These are phyloP conservation scores for Chromobotia macracanthus DNA, from an alignment of 2,797 vertebrate species.

Conservation along the genomic window DNA sequence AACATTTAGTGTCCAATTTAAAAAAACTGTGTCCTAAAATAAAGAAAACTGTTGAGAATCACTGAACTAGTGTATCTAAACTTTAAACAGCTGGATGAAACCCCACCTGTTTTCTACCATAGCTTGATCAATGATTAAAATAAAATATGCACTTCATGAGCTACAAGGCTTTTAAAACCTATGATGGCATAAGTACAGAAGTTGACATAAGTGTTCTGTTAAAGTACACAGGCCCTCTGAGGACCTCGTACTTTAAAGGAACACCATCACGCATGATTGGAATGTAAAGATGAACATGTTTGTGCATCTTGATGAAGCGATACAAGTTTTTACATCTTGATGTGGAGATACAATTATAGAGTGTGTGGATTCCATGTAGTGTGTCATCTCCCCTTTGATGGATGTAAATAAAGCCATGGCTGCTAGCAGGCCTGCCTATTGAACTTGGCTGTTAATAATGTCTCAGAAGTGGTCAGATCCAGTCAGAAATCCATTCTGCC, in stretches of 20 bases:
- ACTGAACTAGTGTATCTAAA: too few species aligned
- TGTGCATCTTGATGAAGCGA: too few species aligned
- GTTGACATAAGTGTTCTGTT: neutral
- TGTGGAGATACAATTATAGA: slow-evolving; percentile 60
- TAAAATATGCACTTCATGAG: too few species aligned
- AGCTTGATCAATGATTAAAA: too few species aligned
- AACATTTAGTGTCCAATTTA: too few species aligned
- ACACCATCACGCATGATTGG: slow-evolving; percentile 22
- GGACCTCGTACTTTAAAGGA: slow-evolving; percentile 24
- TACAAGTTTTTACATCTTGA: slow-evolving; percentile 39
- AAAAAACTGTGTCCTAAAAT: too few species aligned
- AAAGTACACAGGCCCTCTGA: neutral
- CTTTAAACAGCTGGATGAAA: too few species aligned
- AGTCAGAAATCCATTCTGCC: slow-evolving; percentile 70
- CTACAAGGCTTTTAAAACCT: too few species aligned
- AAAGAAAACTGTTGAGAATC: too few species aligned
- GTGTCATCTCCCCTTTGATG: slow-evolving; percentile 77
- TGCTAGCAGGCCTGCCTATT: slow-evolving; percentile 73
- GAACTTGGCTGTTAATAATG: slow-evolving; percentile 79
- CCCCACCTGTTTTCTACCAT: too few species aligned
- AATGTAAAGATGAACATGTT: slow-evolving; percentile 42
- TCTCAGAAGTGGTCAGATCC: slow-evolving; percentile 81
- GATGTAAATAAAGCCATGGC: slow-evolving; percentile 77
- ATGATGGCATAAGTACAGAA: too few species aligned
- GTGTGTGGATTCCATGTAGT: slow-evolving; percentile 50